Evolutionary conservation across 2,113 vertebrate species (phyloP).

Genomic region (Dendrocopos noguchii): DNA sequence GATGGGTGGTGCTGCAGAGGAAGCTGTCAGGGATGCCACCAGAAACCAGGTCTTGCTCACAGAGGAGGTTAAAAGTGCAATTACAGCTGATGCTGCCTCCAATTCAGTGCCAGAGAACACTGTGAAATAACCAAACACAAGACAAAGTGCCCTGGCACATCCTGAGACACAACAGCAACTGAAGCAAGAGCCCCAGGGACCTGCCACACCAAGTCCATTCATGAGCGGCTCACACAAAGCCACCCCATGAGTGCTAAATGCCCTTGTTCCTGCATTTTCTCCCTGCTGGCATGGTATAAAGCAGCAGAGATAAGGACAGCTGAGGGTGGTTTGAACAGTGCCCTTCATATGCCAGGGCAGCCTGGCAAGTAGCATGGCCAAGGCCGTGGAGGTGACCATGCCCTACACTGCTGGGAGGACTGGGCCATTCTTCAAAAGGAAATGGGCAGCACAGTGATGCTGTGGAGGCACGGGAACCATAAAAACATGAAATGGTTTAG

Average conservation of each 20-base stretch:
- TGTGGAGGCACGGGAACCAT: not conserved
- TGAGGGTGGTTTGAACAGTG: rapidly evolving
- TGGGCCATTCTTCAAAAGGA: not conserved
- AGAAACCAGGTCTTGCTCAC: not conserved
- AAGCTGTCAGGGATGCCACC: not conserved
- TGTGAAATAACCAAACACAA: not conserved
- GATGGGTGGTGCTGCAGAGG: conserved; percentile 60
- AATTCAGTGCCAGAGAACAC: rapidly evolving
- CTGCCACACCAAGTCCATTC: rapidly evolving
- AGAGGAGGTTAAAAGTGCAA: not conserved
- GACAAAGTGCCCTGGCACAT: rapidly evolving
- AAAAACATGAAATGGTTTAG: too few species aligned
- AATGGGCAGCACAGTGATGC: rapidly evolving
- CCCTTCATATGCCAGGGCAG: not conserved
- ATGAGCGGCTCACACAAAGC: not conserved
- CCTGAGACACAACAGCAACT: not conserved
- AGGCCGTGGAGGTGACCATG: not conserved
- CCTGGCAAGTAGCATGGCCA: not conserved
- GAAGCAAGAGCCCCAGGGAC: not conserved
- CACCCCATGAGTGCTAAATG: not conserved
- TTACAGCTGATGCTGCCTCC: rapidly evolving
- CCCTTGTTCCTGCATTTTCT: not conserved
- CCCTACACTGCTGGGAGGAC: not conserved
- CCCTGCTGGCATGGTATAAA: not conserved
- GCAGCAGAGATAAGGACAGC: not conserved